Conservation (phyloP, 1,140 invertebrate genomes). For the Acromyrmex charruanus region DNA sequence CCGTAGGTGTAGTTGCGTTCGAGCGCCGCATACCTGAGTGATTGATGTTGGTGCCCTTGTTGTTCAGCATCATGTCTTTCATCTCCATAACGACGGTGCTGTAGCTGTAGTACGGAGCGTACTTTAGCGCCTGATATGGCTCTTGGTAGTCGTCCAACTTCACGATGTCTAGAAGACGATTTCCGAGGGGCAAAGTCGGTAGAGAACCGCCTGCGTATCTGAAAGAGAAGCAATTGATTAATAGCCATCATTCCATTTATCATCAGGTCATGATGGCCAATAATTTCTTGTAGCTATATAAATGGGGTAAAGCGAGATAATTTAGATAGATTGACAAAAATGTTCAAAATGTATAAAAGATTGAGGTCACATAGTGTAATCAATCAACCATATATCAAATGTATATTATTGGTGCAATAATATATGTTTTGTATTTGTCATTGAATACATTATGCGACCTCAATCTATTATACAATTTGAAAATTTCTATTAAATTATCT, state of each 20-base stretch:
- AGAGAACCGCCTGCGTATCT: conserved; percentile 87
- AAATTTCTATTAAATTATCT: too few species aligned
- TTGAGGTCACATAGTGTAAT: too few species aligned
- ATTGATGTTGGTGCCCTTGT: conserved; percentile 86
- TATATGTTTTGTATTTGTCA: too few species aligned
- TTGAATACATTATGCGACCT: too few species aligned
- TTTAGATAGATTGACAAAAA: too few species aligned
- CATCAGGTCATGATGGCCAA: too few species aligned
- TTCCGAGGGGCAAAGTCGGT: conserved; percentile 84
- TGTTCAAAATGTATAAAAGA: too few species aligned
- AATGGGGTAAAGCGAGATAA: too few species aligned
- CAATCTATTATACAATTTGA: too few species aligned
- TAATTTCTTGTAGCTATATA: background rate
- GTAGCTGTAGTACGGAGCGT: conserved; percentile 93
- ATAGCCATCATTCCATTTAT: background rate
- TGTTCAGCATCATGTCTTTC: conserved; percentile 90
- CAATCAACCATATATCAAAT: too few species aligned
- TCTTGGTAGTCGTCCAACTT: conserved; percentile 93
- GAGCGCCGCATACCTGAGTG: conserved; percentile 83
- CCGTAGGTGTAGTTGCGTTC: conserved; percentile 35
- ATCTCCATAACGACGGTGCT: conserved; percentile 93
- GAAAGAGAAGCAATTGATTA: conserved; percentile 30
- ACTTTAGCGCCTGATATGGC: conserved; percentile 92
- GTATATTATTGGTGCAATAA: too few species aligned
- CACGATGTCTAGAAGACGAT: conserved; percentile 85